Conservation (phyloP, 2,113 vertebrate genomes). For the Oncorhynchus kisutch region DNA sequence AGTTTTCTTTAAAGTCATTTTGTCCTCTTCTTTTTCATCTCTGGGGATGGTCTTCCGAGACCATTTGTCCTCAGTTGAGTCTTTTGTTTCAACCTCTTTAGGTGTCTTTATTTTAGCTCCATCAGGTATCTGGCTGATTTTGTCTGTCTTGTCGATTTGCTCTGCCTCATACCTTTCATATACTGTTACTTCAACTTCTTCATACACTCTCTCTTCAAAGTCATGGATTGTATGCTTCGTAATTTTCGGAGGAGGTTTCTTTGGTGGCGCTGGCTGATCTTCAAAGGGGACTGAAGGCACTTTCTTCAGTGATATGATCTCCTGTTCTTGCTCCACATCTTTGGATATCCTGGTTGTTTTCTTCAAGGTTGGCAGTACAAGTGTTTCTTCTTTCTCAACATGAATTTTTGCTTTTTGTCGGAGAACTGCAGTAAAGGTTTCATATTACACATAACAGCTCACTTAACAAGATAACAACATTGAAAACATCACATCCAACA, state of each 20-base stretch:
- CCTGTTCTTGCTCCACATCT: constrained; percentile 61
- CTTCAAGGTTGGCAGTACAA: constrained; percentile 71
- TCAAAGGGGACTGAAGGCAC: constrained; percentile 59
- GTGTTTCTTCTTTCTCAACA: constrained; percentile 69
- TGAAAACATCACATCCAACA: constrained; percentile 30
- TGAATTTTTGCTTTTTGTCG: constrained; percentile 72
- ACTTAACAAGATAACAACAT: constrained; percentile 38
- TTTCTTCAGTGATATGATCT: constrained; percentile 71
- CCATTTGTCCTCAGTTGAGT: constrained; percentile 47
- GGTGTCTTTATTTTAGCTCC: constrained; percentile 22
- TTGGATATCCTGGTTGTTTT: constrained; percentile 64
- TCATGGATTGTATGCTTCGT: constrained; percentile 46
- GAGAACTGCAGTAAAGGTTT: constrained; percentile 72
- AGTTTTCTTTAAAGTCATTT: constrained; percentile 54
- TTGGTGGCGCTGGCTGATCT: constrained; percentile 53
- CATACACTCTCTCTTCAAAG: constrained; percentile 50
- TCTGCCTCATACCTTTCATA: constrained; percentile 46
- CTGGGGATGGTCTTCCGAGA: constrained; percentile 46
- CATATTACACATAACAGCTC: constrained; percentile 62
- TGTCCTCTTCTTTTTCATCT: constrained; percentile 57
- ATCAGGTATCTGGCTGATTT: constrained; percentile 18
- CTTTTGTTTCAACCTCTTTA: constrained; percentile 46
- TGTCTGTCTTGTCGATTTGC: constrained; percentile 52
- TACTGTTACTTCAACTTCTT: constrained; percentile 64
- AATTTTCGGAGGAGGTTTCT: constrained; percentile 55